Evolutionary conservation across 2,797 vertebrate species (phyloP), one percentile per base, ranked within the genome.

Genomic region (Emydoidea blandingii): DNA sequence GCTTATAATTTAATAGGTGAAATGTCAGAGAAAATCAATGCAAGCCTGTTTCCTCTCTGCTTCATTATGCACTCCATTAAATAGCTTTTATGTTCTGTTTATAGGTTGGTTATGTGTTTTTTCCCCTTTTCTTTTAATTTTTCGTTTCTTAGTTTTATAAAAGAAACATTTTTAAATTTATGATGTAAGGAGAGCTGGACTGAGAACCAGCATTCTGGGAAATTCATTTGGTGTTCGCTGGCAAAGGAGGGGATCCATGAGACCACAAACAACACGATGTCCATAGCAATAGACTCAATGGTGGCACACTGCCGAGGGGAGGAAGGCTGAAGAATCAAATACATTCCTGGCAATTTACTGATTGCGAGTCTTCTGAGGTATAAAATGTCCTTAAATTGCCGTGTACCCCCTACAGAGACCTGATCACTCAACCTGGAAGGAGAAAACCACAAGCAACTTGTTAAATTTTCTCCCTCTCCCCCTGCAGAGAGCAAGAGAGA

Each of bases 61-160:
- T 97, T 98, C 97, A 97, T 98, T 98, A 98, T 85, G 92, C 86
- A 79, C 86, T 96, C 96, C 94, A 95, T 98, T 98, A 98, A 98
- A 97, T 87, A 97, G 96, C 98, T 98, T 98, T 98, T 97, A 98
- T 98, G 98, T 98, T 98, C 97, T 98, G 97, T 98, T 98, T 98
- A 98, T 97, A 97, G 97, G 97, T 97, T 95, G 89, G 82, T 97
- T 81, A 93, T 95, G 27, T 83, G 83, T 91, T 96, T 79, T 68
- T 93, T 83, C 41, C 49, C 56, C 85, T 86, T 76, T 86, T 54
- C 80, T 56, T 86, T 57, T 57, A 72, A 54, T 91, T 90, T 65
- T 85, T 83, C 57, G 56, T 83, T 57, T 81, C 86, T 88, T 72
- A 85, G 93, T 96, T 95, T 91, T 27, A 92, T 94, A 95, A 96